Percentiles rank a stretch among this genome's conserved stretches.
Evolutionary conservation across 2,888 invertebrate genomes (phyloP).

Genomic region (Amphipyra berbera): DNA sequence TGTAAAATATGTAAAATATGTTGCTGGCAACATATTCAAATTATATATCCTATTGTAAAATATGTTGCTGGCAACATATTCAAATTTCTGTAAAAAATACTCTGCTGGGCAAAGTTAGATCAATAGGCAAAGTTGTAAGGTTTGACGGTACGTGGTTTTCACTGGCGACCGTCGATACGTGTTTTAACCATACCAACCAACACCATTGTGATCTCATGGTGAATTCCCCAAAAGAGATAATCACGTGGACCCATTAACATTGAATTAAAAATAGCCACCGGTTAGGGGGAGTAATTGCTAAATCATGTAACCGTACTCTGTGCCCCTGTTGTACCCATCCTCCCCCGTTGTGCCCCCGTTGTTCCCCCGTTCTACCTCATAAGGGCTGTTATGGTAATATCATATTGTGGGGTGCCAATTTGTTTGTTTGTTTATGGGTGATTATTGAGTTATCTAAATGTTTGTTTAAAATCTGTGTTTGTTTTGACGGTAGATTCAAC

Average conservation of each 20-base stretch:
- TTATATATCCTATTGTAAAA: too few relatives aligned
- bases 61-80: too few relatives aligned
- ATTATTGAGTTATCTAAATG: constrained; percentile 42
- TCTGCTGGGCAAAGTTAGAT: too few relatives aligned
- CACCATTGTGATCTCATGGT: too few relatives aligned
- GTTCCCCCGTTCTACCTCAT: constrained; percentile 30
- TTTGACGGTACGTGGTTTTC: too few relatives aligned
- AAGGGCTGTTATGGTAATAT: constrained; percentile 53
- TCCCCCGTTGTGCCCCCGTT: constrained; percentile 31
- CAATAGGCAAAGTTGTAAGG: too few relatives aligned
- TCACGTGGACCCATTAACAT: constrained; percentile 59
- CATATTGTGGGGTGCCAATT: constrained; percentile 57
- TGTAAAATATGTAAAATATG: too few relatives aligned
- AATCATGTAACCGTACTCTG: constrained; percentile 72
- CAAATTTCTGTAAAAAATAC: too few relatives aligned
- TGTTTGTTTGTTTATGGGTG: constrained; percentile 59
- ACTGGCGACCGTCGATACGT: too few relatives aligned
- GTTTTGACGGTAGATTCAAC: neutral
- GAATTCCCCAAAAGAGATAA: constrained; percentile 34
- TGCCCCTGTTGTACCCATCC: constrained; percentile 47
- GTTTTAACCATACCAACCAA: too few relatives aligned
- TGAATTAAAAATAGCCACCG: constrained; percentile 64
- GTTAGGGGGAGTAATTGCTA: constrained; percentile 72
- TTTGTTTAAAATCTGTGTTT: constrained; percentile 23
- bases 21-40: too few relatives aligned